Evolutionary conservation across 2,888 invertebrate genomes (phyloP), one percentile per base, ranked within the genome.

Genomic region (Ypsolopha scabrella): DNA sequence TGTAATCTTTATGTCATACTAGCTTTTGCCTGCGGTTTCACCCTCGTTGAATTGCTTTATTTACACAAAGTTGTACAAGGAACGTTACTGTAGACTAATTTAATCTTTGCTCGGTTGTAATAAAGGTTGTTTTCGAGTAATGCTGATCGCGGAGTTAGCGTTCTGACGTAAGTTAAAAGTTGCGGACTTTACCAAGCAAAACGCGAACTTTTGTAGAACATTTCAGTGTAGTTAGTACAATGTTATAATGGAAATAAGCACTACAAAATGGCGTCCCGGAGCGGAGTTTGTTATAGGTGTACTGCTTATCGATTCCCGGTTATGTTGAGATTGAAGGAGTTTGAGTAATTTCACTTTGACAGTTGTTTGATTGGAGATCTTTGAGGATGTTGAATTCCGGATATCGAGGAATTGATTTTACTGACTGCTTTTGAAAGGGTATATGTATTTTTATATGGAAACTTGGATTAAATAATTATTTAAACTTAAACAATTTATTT

Each of bases 221-320:
- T 86, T 86, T 86, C 85, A 85, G 82, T 85, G 81, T 86, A 86
- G 86, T 86, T 86, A 86, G 85, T 85, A 86, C 85, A 85, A 85
- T 85, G 85, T 86, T 86, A 83, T 86, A 85, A 85, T 86, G 86
- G 85, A 83, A 86, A 85, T 85, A 86, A 86, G 85, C 81, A 85
- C 83, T 83, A 80, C 83, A 85, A 83, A 85, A 86, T 86, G 86
- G 86, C 82, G 83, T 77, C 77, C 71, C 78, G 73, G 80, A 80
- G 76, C 78, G 73, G 72, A 48, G 48, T 48, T 52, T 41, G 73
- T 65, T 80, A 75, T 73, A 68, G 68, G 65, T 70, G 64, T 72
- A 66, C 54, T 53, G 48, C 67, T 63, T 74, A 81, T 80, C 64
- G 75, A 80, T 80, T 54, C 44, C 33, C 34, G 45, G 50, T 35